Base-by-base conservation (phyloP, 1,140 invertebrate genomes). In the Brachionus asplanchnoidis region DNA sequence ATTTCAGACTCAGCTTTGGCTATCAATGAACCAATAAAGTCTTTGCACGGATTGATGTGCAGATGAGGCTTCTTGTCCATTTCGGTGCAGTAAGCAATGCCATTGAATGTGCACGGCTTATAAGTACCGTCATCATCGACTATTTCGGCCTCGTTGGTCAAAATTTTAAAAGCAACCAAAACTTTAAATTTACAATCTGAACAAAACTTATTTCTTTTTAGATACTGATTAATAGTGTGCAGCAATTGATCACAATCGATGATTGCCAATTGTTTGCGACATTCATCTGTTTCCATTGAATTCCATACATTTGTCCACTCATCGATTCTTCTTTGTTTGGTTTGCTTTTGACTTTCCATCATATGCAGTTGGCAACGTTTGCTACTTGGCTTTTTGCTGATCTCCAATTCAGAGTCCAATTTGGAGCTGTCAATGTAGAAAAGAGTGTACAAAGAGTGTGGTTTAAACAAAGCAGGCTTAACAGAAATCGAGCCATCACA, bases 151-250 rank as follows among this genome's bases (percentile, higher is more conserved):
- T 96, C 94, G 87, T 94, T 94, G 66, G 95, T 93, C 86, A 97
- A 91, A 85, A 97, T 91, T 86, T 93, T 93, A 89, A 95, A 96
- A 56, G 95, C 95, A 87, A 93, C 91, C 87, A 95, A 87, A 11
- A 97, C 95, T 91, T 96, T 97, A 85, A 94, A 94, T 84, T 95
- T 93, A 88, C 95, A 97, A 88, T 96, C 95, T 1, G 93, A 92
- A 88, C 95, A 97, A 90, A 97, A 93, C 92, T 92, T 93, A 89
- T 97, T 95, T 91, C 97, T 97, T 84, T 93, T 92, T 46, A 97
- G 91, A 90, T 97, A 97, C 85, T 93, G 94, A 87, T 96, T 94
- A 4, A 97, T 91, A 11, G 95, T 96, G 84, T 93, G 92, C 86
- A 95, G 92, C 80, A 97, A 89, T 84, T 93, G 93, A 87, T 94